A percentile compares a stretch with the other conserved stretches of the same genome.
Evolutionary conservation across 2,888 invertebrate genomes (phyloP).

Genomic region (Mystacides longicornis): DNA sequence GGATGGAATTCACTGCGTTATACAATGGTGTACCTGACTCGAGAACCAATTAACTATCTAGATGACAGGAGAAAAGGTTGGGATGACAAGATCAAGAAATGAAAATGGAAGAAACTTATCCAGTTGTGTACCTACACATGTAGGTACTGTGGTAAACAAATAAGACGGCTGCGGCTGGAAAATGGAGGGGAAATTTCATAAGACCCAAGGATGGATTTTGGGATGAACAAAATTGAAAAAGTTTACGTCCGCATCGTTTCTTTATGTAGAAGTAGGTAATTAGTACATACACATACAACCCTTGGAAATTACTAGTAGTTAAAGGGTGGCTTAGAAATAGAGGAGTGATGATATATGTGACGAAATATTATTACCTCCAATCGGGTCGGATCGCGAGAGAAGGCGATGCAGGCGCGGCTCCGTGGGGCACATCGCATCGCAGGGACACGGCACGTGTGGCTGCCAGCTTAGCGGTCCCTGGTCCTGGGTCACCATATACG

Average conservation of each 20-base stretch:
- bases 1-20: too few relatives aligned
- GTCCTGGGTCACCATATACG: too few relatives aligned
- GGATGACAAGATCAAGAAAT: too few relatives aligned
- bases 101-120: too few relatives aligned
- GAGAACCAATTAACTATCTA: too few relatives aligned
- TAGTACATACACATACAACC: neutral
- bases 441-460: slow-evolving; percentile 28
- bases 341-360: neutral
- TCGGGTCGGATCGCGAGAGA: slow-evolving; percentile 45
- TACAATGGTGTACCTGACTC: too few relatives aligned
- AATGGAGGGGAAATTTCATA: too few relatives aligned
- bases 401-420: slow-evolving; percentile 11
- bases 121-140: too few relatives aligned
- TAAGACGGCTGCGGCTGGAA: too few relatives aligned
- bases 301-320: neutral
- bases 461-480: slow-evolving; percentile 5
- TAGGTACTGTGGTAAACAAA: too few relatives aligned
- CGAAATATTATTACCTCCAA: slow-evolving; percentile 38
- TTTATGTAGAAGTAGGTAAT: neutral
- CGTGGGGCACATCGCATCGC: slow-evolving; percentile 34
- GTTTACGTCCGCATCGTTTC: neutral
- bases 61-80: too few relatives aligned
- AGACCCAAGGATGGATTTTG: neutral
- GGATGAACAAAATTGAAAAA: neutral
- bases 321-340: too few relatives aligned